Percentiles rank a stretch among this genome's conserved stretches.
Evolutionary conservation across 1,140 invertebrate species (phyloP).

Genomic region (Procambarus clarkii): DNA sequence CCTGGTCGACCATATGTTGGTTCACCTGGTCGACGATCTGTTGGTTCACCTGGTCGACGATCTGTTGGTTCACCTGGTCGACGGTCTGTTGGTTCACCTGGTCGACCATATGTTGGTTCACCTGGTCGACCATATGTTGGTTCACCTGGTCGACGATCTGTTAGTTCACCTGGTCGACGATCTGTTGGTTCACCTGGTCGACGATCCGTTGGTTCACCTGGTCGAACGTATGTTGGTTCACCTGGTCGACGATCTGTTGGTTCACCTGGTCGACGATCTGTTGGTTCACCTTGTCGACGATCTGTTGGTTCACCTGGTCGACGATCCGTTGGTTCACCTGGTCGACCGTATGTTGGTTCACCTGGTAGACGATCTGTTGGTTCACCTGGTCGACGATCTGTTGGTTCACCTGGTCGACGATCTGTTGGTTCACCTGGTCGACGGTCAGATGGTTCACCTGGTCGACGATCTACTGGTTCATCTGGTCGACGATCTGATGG

Average conservation of each 20-base stretch:
- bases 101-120: not conserved
- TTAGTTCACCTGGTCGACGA: slow-evolving; percentile 1
- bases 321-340: slow-evolving; percentile 35
- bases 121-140: not conserved
- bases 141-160: not conserved
- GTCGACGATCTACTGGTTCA: slow-evolving; percentile 20
- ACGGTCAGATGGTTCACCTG: slow-evolving; percentile 17
- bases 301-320: slow-evolving; percentile 23
- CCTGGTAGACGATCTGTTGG: slow-evolving; percentile 19
- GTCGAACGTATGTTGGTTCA: slow-evolving; percentile 11
- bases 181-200: slow-evolving; percentile 14
- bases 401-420: slow-evolving; percentile 11
- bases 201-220: not conserved
- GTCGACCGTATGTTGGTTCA: slow-evolving; percentile 28
- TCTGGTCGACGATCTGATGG: slow-evolving; percentile 12
- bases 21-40: slow-evolving; percentile 29
- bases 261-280: not conserved
- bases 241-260: not conserved
- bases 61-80: slow-evolving; percentile 19
- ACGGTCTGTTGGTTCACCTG: slow-evolving; percentile 1
- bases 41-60: slow-evolving; percentile 19
- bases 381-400: slow-evolving; percentile 25
- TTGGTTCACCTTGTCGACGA: slow-evolving; percentile 20
- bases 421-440: slow-evolving; percentile 20
- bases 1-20: slow-evolving; percentile 14